Base-by-base conservation (phyloP, 2,888 invertebrate species). In the Alviniconcha strummeri region DNA sequence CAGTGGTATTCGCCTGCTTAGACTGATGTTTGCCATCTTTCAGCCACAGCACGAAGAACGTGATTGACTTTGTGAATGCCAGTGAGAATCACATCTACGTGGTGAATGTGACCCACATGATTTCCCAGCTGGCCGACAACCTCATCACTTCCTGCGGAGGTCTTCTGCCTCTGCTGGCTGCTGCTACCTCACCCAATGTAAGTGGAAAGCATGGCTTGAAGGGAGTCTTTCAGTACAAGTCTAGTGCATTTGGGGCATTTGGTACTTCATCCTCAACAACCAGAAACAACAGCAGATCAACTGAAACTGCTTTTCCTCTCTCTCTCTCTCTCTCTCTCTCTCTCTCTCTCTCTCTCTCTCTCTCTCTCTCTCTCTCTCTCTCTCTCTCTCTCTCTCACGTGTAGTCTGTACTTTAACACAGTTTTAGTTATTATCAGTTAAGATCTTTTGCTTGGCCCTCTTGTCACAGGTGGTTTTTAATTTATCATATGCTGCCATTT, bases 81-180 rank as follows among this genome's bases (percentile, higher is more conserved):
- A 97, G 97, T 93, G 99, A 99, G 94, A 99, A 99, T 94, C 98
- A 98, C 55, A 98, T 99, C 90, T 99, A 99, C 94, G 99, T 99
- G 84, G 98, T 99, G 87, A 99, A 99, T 94, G 98, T 99, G 6
- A 99, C 99, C 79, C 99, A 99, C 94, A 95, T 99, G 92, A 98
- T 99, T 93, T 99, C 99, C 17, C 99, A 99, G 94, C 95, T 99
- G 89, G 98, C 99, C 0, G 99, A 99, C 94, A 99, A 99, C 95
- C 96, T 99, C 89, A 99, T 99, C 91, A 99, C 99, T 90, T 99
- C 99, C 55, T 98, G 98, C 93, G 99, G 99, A 15, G 99, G 99
- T 19, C 95, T 99, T 79, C 95, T 99, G 90, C 99, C 99, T 0
- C 95, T 99, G 69, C 95, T 99, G 84, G 99, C 99, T 9, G 98